Evolutionary conservation across 2,113 vertebrate genomes (phyloP).

Genomic region (Gasterosteus nipponicus): DNA sequence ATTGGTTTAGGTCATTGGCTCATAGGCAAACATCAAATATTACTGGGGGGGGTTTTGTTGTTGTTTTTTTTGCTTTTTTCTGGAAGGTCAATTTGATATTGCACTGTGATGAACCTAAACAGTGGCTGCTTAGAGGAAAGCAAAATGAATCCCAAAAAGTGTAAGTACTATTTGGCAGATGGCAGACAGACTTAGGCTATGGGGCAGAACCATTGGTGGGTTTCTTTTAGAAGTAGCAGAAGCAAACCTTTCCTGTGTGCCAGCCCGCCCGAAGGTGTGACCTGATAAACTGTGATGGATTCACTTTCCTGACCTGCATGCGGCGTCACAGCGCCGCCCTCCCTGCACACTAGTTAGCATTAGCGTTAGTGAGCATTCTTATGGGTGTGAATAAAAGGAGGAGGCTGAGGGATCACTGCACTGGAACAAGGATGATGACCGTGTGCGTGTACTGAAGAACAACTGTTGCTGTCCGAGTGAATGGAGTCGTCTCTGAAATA

Average conservation of each 20-base stretch:
- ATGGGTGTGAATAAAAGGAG: not conserved
- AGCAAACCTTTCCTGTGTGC: not conserved
- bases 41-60: no score
- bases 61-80: not conserved
- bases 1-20: not conserved
- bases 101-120: not conserved
- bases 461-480: not conserved
- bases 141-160: no score
- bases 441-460: no score
- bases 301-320: not conserved
- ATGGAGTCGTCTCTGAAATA: not conserved
- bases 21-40: not conserved
- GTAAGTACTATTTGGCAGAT: not conserved
- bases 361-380: slow-evolving; percentile 28
- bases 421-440: not conserved
- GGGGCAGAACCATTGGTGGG: not conserved
- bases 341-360: slow-evolving; percentile 4
- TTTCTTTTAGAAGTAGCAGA: not conserved
- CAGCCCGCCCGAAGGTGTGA: not conserved
- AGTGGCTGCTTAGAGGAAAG: not conserved
- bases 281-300: not conserved
- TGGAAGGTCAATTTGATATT: not conserved
- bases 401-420: not conserved
- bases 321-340: not conserved
- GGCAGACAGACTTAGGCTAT: not conserved